Evolutionary conservation across 2,797 vertebrate genomes (phyloP).

Genomic region (Harpagifer antarcticus): DNA sequence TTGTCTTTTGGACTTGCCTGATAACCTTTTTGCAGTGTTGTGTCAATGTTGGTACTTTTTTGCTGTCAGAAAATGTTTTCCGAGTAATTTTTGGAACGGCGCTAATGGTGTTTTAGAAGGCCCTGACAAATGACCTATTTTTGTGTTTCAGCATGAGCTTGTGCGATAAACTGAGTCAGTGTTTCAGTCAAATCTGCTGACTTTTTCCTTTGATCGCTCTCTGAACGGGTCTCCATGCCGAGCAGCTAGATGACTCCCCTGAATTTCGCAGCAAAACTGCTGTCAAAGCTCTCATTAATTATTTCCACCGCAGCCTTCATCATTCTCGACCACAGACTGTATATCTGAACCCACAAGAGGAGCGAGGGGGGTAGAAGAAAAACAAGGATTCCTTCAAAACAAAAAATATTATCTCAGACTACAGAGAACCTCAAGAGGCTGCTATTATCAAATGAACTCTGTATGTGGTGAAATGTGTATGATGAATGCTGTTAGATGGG

Average conservation of each 20-base stretch:
- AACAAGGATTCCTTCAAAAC: too few relatives aligned
- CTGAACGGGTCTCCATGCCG: constrained; percentile 58
- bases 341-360: constrained; percentile 40
- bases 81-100: neutral
- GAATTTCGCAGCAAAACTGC: constrained; percentile 72
- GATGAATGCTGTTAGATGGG: neutral
- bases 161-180: constrained; percentile 49
- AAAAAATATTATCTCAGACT: neutral
- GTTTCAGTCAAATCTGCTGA: constrained; percentile 57
- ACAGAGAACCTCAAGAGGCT: neutral
- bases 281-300: constrained; percentile 77
- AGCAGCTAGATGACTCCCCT: constrained; percentile 59
- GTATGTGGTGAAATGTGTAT: constrained; percentile 1
- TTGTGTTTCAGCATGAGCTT: constrained; percentile 1
- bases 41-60: neutral
- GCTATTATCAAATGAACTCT: neutral
- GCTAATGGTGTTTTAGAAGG: constrained; percentile 9
- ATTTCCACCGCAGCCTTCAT: constrained; percentile 72
- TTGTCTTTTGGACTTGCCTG: neutral
- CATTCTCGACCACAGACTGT: constrained; percentile 48
- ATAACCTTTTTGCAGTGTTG: neutral
- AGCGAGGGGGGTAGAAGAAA: neutral
- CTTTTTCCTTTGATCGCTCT: constrained; percentile 28
- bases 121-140: constrained; percentile 4
- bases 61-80: neutral